These are phyloP conservation scores for Microctonus brassicae DNA, from an alignment of 2,888 invertebrate genomes.

Conservation along the genomic window DNA sequence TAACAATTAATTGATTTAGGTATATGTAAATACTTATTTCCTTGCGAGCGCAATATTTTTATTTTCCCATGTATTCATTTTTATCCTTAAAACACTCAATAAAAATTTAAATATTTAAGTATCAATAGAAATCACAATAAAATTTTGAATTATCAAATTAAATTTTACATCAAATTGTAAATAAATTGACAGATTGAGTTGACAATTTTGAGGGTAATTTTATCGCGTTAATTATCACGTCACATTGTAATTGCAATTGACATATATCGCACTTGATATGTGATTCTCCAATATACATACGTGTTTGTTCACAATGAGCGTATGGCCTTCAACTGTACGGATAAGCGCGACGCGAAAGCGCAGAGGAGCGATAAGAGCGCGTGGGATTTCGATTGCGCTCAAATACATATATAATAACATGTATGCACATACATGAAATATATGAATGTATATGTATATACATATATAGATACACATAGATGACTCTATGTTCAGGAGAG, in stretches of 20 bases:
- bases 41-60: not conserved
- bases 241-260: not conserved
- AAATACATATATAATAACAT: too few relatives aligned
- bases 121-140: too few relatives aligned
- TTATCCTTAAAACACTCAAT: too few relatives aligned
- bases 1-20: not conserved
- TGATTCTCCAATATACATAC: not conserved
- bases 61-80: not conserved
- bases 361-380: conserved; percentile 27
- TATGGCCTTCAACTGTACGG: not conserved
- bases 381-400: conserved; percentile 18
- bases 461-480: not conserved
- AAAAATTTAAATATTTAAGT: too few relatives aligned
- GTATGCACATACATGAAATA: too few relatives aligned
- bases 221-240: not conserved
- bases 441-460: not conserved
- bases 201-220: not conserved
- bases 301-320: not conserved
- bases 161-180: not conserved
- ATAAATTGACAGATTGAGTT: not conserved
- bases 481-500: conserved; percentile 27
- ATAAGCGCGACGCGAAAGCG: not conserved
- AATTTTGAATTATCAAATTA: too few relatives aligned
- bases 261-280: not conserved
- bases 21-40: not conserved